These are phyloP conservation scores for Matsumurasca onukii DNA, from an alignment of 1,140 invertebrate species.

Conservation along the genomic window DNA sequence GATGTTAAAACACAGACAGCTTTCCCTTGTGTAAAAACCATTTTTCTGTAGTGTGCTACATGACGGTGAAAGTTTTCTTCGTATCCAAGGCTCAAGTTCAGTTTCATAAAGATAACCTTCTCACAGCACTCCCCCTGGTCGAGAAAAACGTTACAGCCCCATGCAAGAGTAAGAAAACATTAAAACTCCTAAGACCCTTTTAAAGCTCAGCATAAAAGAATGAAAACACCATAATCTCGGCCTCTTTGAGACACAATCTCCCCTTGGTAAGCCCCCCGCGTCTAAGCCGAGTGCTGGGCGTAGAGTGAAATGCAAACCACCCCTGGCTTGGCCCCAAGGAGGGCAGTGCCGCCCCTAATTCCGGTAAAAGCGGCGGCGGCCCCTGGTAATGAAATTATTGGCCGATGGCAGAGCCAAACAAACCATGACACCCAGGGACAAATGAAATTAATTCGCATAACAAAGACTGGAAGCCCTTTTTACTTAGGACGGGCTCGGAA, in stretches of 20 bases:
- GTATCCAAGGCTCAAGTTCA: too few relatives aligned
- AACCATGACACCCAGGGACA: not conserved
- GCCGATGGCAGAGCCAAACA: not conserved
- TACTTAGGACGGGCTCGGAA: not conserved
- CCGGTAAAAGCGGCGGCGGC: constrained; percentile 13
- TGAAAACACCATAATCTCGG: constrained; percentile 19
- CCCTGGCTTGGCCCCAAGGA: not conserved
- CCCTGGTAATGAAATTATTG: constrained; percentile 23
- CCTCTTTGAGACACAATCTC: constrained; percentile 8
- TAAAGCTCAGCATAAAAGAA: too few relatives aligned
- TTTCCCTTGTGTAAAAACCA: too few relatives aligned
- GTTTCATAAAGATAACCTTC: too few relatives aligned
- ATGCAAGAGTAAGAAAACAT: too few relatives aligned
- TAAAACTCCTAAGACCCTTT: too few relatives aligned
- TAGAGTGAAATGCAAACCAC: constrained; percentile 14
- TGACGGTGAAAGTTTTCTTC: too few relatives aligned
- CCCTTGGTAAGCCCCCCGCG: not conserved
- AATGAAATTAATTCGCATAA: constrained; percentile 24
- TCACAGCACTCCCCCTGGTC: too few relatives aligned
- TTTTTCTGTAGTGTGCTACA: too few relatives aligned
- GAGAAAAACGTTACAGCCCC: too few relatives aligned
- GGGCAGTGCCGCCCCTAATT: constrained; percentile 13
- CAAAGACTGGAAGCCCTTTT: constrained; percentile 7
- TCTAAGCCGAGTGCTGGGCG: not conserved
- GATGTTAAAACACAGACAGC: too few relatives aligned